Percentiles rank a stretch among this genome's conserved stretches.
These are phyloP conservation scores for Caranx melampygus DNA, from an alignment of 2,113 vertebrate genomes.

Conservation along the genomic window DNA sequence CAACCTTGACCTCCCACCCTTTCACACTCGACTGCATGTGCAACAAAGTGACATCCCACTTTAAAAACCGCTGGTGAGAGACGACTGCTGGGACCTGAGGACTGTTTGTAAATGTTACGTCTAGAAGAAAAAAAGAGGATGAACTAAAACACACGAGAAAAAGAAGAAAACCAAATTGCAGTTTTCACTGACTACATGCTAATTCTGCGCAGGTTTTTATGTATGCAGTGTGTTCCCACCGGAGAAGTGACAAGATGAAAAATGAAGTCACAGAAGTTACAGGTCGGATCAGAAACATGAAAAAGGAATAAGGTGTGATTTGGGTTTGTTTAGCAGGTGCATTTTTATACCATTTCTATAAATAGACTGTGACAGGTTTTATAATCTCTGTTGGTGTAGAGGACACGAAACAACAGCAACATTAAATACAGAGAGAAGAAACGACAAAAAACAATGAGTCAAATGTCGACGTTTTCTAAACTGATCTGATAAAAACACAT, in stretches of 20 bases:
- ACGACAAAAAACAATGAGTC: too few relatives aligned
- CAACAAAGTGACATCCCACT: conserved; percentile 12
- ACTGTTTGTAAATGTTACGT: background rate
- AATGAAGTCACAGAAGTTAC: background rate
- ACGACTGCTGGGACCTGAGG: background rate
- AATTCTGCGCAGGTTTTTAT: background rate
- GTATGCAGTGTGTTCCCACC: background rate
- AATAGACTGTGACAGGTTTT: too few relatives aligned
- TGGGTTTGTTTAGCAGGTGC: too few relatives aligned
- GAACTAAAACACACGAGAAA: background rate
- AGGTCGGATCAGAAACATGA: background rate
- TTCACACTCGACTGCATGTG: conserved; percentile 1
- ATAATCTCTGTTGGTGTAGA: too few relatives aligned
- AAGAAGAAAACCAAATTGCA: background rate
- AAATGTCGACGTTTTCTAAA: background rate
- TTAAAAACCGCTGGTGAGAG: background rate
- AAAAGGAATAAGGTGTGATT: too few relatives aligned
- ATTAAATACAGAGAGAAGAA: too few relatives aligned
- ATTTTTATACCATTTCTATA: too few relatives aligned
- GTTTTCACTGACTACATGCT: background rate
- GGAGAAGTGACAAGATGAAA: background rate
- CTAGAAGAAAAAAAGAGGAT: background rate
- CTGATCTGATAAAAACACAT: too few relatives aligned
- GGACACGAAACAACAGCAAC: too few relatives aligned
- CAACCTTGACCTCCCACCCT: background rate